Evolutionary conservation across 92 coral and sea anemone genomes (phyloP), one percentile per base, ranked within the genome.

Genomic region (Plumapathes pennacea): DNA sequence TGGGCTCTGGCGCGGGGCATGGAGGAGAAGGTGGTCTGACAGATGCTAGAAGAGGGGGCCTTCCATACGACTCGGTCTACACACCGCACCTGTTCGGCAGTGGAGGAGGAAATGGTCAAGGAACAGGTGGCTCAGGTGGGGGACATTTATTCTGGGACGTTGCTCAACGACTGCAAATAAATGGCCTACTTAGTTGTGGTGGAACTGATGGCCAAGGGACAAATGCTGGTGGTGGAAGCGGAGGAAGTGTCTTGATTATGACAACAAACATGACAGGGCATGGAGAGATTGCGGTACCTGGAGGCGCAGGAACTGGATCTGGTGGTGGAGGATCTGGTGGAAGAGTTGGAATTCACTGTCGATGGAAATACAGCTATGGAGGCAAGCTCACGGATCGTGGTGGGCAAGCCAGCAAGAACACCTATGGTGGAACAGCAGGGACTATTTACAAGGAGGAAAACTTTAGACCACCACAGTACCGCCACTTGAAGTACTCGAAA

Each of bases 321-420:
- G 98, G 98, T 31, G 95, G 98, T 57, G 96, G 89, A 24, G 95
- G 98, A 50, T 82, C 98, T 3, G 98, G 98, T 14, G 98, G 98
- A 5, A 74, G 98, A 52, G 98, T 89, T 34, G 98, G 88, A 32
- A 88, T 88, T 62, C 98, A 92, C 47, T 88, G 96, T 50, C 75
- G 98, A 5, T 92, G 98, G 98, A 69, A 94, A 47, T 92, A 88
- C 50, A 88, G 64, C 23, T 92, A 80, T 28, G 96, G 98, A 9
- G 98, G 96, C 0, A 81, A 72, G 54, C 84, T 92, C 54, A 84
- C 85, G 2, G 98, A 92, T 50, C 67, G 52, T 44, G 98, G 98
- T n/a, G 98, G 98, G 30, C 98, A 80, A 50, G 71, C 72, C 5
- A 72, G 90, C 43, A 69, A 67, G 31, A n/a, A n/a, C n/a, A n/a